These are phyloP conservation scores for Piliocolobus tephrosceles DNA, from an alignment of 2,113 vertebrate genomes.

Conservation along the genomic window DNA sequence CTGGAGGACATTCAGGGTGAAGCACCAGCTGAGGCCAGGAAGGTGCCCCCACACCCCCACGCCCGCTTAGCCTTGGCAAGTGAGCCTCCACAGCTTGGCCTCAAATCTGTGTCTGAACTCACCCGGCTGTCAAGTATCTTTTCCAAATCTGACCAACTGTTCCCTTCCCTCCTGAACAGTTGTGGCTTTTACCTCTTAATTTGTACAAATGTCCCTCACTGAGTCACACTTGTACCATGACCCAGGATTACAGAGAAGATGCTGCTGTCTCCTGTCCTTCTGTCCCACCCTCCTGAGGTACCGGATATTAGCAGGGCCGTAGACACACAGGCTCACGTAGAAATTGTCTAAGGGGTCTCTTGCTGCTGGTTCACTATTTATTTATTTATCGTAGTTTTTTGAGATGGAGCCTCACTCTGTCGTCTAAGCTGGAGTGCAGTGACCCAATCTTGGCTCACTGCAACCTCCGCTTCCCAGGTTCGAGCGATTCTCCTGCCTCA, in stretches of 20 bases:
- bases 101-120: background rate
- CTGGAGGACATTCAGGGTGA: background rate
- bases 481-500: background rate
- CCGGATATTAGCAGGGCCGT: background rate
- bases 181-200: background rate
- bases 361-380: background rate
- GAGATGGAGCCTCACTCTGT: background rate
- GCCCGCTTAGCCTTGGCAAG: background rate
- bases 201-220: background rate
- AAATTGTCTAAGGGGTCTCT: background rate
- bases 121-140: background rate
- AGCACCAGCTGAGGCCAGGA: background rate
- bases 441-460: background rate
- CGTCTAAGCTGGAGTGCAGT: background rate
- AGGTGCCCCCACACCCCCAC: background rate
- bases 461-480: background rate
- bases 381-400: background rate
- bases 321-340: background rate
- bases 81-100: background rate
- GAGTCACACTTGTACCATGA: background rate
- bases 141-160: conserved; percentile 1
- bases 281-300: background rate
- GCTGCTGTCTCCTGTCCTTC: background rate
- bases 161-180: background rate
- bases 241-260: background rate